Conservation (phyloP, 2,888 invertebrate species). For the Epirrhoe tristata region DNA sequence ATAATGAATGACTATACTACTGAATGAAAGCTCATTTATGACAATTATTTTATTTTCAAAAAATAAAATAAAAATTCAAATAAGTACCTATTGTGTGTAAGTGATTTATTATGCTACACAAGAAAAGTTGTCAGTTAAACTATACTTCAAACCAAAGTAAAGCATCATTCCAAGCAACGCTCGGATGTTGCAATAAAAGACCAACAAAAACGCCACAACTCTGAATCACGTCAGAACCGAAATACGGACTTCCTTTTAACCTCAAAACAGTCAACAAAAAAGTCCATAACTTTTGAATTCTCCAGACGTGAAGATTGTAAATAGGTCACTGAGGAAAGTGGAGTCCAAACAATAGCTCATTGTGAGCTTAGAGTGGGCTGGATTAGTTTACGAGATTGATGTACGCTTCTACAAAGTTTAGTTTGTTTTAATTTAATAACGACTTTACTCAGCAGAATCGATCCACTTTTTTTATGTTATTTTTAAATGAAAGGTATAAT, state of each 20-base stretch:
- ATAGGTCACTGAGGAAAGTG: constrained; percentile 32
- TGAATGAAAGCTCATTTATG: no score
- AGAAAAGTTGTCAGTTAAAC: not conserved
- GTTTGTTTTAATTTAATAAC: not conserved
- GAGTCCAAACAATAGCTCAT: constrained; percentile 35
- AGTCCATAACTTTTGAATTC: constrained; percentile 43
- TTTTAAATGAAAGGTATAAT: no score
- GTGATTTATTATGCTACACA: not conserved
- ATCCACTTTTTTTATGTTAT: no score
- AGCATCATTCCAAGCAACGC: not conserved
- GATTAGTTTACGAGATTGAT: constrained; percentile 3
- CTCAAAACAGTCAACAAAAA: constrained; percentile 38
- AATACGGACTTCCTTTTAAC: constrained; percentile 41
- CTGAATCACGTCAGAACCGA: constrained; percentile 36
- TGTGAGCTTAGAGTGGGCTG: constrained; percentile 21
- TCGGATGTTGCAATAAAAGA: constrained; percentile 30
- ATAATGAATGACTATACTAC: no score
- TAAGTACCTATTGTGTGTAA: no score
- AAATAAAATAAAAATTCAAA: no score
- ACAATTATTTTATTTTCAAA: no score
- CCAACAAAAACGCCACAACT: constrained; percentile 23
- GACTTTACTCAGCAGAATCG: no score
- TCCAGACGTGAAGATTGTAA: constrained; percentile 34
- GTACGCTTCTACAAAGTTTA: not conserved
- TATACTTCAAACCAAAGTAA: not conserved